A percentile compares a stretch with the other conserved stretches of the same genome.
These are phyloP conservation scores for Nyctereutes procyonoides DNA, from an alignment of 2,113 vertebrate species.

Conservation along the genomic window DNA sequence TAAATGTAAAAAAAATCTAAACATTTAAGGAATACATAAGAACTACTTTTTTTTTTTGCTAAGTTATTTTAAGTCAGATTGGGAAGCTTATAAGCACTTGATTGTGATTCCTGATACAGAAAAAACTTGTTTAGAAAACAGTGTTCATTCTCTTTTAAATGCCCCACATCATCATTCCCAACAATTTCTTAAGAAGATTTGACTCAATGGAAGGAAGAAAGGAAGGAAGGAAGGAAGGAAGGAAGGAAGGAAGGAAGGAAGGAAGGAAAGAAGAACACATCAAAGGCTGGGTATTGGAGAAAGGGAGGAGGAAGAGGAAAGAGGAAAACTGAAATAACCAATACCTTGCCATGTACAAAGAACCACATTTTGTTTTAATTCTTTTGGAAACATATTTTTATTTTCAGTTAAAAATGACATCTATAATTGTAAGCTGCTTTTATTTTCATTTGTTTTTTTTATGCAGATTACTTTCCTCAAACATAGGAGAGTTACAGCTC, in stretches of 20 bases:
- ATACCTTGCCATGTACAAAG: neutral
- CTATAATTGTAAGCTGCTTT: neutral
- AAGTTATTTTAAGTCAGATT: neutral
- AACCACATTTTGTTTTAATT: neutral
- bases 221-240: neutral
- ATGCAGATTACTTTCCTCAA: neutral
- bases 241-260: accelerated
- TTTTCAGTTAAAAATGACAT: neutral
- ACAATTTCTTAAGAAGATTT: neutral
- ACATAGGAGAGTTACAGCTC: neutral
- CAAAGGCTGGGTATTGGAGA: neutral
- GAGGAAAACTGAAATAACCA: neutral
- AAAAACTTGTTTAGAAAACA: neutral
- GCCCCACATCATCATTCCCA: neutral
- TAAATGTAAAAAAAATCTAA: neutral
- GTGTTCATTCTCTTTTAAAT: neutral
- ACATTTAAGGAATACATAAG: neutral
- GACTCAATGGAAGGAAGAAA: neutral
- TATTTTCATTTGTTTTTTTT: neutral
- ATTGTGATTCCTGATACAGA: neutral
- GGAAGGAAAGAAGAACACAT: too few species aligned
- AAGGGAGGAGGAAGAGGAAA: neutral
- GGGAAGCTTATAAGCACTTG: neutral
- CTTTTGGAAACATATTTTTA: neutral
- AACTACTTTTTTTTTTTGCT: neutral